These are phyloP conservation scores for Ooceraea biroi DNA, from an alignment of 1,140 invertebrate genomes.

Conservation along the genomic window DNA sequence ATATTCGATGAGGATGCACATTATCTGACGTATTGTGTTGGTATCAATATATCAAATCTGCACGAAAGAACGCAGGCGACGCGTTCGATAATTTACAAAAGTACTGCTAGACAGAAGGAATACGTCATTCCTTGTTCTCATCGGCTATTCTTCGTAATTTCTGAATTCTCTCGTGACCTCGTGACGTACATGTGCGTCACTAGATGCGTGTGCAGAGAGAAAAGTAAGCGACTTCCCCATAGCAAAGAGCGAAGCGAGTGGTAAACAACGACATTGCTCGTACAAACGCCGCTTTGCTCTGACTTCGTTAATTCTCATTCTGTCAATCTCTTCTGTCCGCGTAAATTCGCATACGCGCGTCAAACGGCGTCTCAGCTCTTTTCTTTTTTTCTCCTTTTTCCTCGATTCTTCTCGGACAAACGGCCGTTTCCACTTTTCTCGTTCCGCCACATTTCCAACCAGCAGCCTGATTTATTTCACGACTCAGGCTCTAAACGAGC, in stretches of 20 bases:
- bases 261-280: slow-evolving; percentile 75
- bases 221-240: slow-evolving; percentile 56
- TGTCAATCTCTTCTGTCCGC: not conserved
- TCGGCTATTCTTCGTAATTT: slow-evolving; percentile 12
- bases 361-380: slow-evolving; percentile 1
- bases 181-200: not conserved
- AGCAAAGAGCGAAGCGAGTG: slow-evolving; percentile 68
- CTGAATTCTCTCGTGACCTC: not conserved
- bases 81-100: slow-evolving; percentile 21
- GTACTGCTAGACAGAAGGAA: slow-evolving; percentile 9
- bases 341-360: slow-evolving; percentile 1
- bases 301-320: not conserved
- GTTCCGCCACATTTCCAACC: not conserved
- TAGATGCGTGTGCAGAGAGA: slow-evolving; percentile 30
- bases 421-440: not conserved
- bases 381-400: too few species aligned
- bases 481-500: slow-evolving; percentile 43
- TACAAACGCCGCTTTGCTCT: slow-evolving; percentile 67
- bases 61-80: not conserved
- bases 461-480: slow-evolving; percentile 35
- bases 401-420: not conserved
- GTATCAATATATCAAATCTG: slow-evolving; percentile 3
- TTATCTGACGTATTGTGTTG: not conserved
- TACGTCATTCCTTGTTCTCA: slow-evolving; percentile 3
- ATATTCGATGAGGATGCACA: not conserved